Base-by-base conservation (phyloP, 2,888 invertebrate species). In the Rapana venosa region DNA sequence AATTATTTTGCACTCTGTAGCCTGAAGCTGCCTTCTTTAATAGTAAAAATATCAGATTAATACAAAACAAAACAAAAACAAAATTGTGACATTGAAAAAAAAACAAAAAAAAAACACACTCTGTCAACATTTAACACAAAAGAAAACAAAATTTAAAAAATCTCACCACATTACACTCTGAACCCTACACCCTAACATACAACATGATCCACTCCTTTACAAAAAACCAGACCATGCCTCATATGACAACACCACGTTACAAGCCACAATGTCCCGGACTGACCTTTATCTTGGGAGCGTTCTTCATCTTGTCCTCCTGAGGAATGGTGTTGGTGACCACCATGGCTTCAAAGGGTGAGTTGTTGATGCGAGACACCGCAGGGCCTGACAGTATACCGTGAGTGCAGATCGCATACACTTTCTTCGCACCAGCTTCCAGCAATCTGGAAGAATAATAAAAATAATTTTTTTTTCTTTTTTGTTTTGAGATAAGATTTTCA, bases 321-420 rank as follows among this genome's bases (percentile, higher is more conserved):
- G 99, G 99, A 94, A 99, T 98, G 84, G 99, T 99, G 96, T 99
- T 99, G 91, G 99, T 99, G 66, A 99, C 99, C 56, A 99, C 98
- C 35, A 99, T 98, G 90, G 98, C 98, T 96, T 99, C 99, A 96
- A 99, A 98, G 94, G 98, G 98, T 0, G 98, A 98, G 95, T 98
- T 98, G 96, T 98, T 98, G 95, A 99, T 98, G 94, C 99, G 97
- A n/a, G 98, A 97, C 93, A 99, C 98, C 2, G 99, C 99, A 0
- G 98, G 98, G 0, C 99, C 99, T 87, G 98, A 98, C 96, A 99
- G 98, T 92, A 99, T 98, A 88, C 99, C 99, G 96, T 99, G 99
- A 0, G 99, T 99, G 91, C 98, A 97, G 94, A 99, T 98, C 13
- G 98, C 98, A 96, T 98, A 99, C 1, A 98, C 98, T 96, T 98